Base-by-base conservation (phyloP, 1,140 invertebrate genomes). In the Ectropis grisescens region DNA sequence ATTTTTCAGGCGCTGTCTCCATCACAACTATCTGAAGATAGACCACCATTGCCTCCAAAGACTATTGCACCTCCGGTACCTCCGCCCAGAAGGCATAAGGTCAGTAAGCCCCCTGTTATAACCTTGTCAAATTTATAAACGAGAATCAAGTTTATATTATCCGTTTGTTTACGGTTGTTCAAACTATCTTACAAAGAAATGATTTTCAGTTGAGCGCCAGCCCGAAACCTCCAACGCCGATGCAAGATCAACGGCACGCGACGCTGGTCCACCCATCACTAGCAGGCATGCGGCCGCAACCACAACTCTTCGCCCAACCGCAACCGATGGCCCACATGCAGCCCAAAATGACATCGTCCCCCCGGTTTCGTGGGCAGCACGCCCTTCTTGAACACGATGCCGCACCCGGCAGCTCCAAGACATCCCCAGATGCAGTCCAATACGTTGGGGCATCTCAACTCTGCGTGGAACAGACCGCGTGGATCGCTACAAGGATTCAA, bases 21-120 rank as follows among this genome's bases (percentile, higher is more conserved):
- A 22, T 42, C 60, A 1, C 69, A 72, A 37, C 23, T 76, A 15
- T 47, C 60, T 9, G 65, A 69, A 28, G 65, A 85, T 7, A 85
- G 88, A 26, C 93, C 93, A 1, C 93, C 93, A 0, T 71, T 94
- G 33, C 93, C 93, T 7, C 92, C 93, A 0, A 95, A 94, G 74
- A 86, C 86, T 2, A 10, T 9, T 24, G 86, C 90, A 37, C 87
- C 91, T 1, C 93, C 93, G 0, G 87, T 95, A 4, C 92, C 93
- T 4, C 94, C 94, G 13, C 94, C 94, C 0, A 83, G 94, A 54
- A 85, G 91, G 74, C 91, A 93, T 52, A 91, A 87, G 82, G 85
- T 86, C 81, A 38, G 31, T 31, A 37, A 19, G 2, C 1, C 1
- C 10, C n/a, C n/a, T 26, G 16, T 19, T 19, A 19, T 19, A 19